Percentiles rank a stretch among this genome's conserved stretches.
These are phyloP conservation scores for Agrilus mali DNA, from an alignment of 2,888 invertebrate genomes.

Conservation along the genomic window DNA sequence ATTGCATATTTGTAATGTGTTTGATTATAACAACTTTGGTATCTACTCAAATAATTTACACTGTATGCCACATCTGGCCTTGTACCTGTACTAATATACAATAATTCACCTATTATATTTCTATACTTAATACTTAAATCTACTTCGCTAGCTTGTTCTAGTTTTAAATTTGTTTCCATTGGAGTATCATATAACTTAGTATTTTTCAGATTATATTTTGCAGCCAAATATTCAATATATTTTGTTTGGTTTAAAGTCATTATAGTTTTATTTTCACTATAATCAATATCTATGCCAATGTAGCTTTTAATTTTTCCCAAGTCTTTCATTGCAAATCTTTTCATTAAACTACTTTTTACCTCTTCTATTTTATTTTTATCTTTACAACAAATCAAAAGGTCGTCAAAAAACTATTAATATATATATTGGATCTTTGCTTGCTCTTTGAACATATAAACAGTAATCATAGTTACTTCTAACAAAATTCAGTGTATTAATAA, in stretches of 20 bases:
- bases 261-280: slow-evolving; percentile 6
- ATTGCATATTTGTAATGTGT: slow-evolving; percentile 19
- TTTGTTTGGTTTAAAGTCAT: slow-evolving; percentile 20
- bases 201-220: slow-evolving; percentile 16
- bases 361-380: slow-evolving; percentile 13
- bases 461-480: too few relatives aligned
- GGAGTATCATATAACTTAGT: slow-evolving; percentile 18
- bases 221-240: slow-evolving; percentile 15
- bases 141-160: background rate
- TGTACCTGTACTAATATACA: slow-evolving; percentile 22
- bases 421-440: slow-evolving; percentile 16
- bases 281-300: slow-evolving; percentile 18
- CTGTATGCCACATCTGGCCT: slow-evolving; percentile 21
- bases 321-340: slow-evolving; percentile 12
- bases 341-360: slow-evolving; percentile 15
- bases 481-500: too few relatives aligned
- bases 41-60: slow-evolving; percentile 25
- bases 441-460: slow-evolving; percentile 19
- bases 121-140: slow-evolving; percentile 16
- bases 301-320: slow-evolving; percentile 10
- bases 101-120: slow-evolving; percentile 4
- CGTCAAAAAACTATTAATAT: slow-evolving; percentile 11
- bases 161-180: slow-evolving; percentile 20
- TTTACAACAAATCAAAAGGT: slow-evolving; percentile 19
- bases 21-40: slow-evolving; percentile 22